A percentile compares a stretch with the other conserved stretches of the same genome.
Conservation (phyloP, 2,113 vertebrate genomes). For the Zingel zingel region DNA sequence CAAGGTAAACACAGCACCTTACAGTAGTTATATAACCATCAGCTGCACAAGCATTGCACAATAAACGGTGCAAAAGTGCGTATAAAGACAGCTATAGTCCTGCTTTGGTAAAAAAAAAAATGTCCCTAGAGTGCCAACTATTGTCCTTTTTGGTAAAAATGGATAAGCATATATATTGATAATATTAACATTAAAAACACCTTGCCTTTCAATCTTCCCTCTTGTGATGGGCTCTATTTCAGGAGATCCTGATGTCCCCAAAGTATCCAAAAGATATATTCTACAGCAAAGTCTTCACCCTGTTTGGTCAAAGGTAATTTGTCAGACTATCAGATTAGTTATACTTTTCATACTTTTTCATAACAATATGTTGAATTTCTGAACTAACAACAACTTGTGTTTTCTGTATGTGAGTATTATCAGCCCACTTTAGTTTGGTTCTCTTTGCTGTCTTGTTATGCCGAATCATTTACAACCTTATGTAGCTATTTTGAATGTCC, state of each 20-base stretch:
- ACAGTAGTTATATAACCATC: not conserved
- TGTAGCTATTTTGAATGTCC: not conserved
- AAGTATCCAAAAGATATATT: constrained; percentile 79
- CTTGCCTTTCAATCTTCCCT: not conserved
- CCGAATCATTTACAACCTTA: not conserved
- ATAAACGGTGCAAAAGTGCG: not conserved
- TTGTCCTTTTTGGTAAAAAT: not conserved
- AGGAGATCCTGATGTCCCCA: constrained; percentile 85
- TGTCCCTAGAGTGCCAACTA: not conserved
- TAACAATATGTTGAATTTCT: not conserved
- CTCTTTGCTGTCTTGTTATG: not conserved
- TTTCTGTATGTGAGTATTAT: no score
- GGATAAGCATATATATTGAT: no score
- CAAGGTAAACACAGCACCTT: constrained; percentile 73
- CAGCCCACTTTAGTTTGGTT: not conserved
- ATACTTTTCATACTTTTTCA: not conserved
- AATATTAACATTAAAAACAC: not conserved
- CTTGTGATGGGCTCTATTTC: constrained; percentile 26
- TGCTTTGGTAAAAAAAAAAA: not conserved
- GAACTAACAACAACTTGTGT: not conserved
- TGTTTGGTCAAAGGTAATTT: constrained; percentile 81
- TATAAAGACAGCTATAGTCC: not conserved
- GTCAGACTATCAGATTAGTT: not conserved
- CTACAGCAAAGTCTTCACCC: constrained; percentile 66
- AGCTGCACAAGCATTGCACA: not conserved